These are phyloP conservation scores for Andrena cerasifolii DNA, from an alignment of 1,140 invertebrate species.

Conservation along the genomic window DNA sequence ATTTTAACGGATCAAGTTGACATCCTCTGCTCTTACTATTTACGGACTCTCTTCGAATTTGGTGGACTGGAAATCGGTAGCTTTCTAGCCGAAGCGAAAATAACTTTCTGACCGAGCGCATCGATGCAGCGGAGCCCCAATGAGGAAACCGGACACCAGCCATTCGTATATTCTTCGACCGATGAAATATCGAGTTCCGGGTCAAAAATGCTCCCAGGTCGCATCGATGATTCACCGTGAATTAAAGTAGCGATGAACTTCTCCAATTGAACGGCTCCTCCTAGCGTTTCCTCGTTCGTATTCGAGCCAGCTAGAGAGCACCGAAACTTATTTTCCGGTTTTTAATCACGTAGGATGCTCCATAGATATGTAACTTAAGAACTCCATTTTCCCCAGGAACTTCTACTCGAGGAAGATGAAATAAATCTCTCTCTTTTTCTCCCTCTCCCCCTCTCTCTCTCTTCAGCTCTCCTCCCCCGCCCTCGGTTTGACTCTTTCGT, in stretches of 20 bases:
- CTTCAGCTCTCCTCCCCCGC: neutral
- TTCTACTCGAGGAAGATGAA: constrained; percentile 11
- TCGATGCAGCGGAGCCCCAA: neutral
- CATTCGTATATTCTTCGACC: constrained; percentile 9
- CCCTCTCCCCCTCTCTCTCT: neutral
- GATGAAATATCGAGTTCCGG: constrained; percentile 21
- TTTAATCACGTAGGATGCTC: constrained; percentile 41
- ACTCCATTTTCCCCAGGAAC: constrained; percentile 15
- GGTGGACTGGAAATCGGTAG: neutral
- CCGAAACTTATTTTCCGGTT: constrained; percentile 44
- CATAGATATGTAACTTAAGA: constrained; percentile 27
- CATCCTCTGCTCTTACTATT: too few species aligned
- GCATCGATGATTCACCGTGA: constrained; percentile 19
- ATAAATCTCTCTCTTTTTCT: constrained; percentile 31
- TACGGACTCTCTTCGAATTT: too few species aligned
- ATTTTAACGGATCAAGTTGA: too few species aligned
- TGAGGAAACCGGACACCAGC: neutral
- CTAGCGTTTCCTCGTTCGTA: constrained; percentile 21
- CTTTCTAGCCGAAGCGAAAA: neutral
- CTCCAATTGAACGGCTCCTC: constrained; percentile 28
- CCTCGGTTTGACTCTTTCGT: neutral
- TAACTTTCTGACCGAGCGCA: neutral
- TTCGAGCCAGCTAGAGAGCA: constrained; percentile 7
- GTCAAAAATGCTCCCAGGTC: constrained; percentile 22
- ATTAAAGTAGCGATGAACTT: constrained; percentile 35